Evolutionary conservation across 2,888 invertebrate genomes (phyloP), one percentile per base, ranked within the genome.

Genomic region (Hypercompe scribonia): DNA sequence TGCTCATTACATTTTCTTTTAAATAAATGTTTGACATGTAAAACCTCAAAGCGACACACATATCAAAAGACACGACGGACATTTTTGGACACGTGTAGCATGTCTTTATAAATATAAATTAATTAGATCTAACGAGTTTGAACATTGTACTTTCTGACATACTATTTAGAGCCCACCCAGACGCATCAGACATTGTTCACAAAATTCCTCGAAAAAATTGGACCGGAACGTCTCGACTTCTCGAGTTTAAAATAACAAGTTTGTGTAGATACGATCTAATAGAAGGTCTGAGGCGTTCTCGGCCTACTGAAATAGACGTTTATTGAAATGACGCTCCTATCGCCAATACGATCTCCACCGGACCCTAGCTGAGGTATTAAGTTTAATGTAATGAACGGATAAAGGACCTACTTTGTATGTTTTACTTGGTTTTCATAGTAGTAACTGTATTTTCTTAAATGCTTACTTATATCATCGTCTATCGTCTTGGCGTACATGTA

Each of bases 301-400:
- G 71, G 67, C 28, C 34, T 83, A 85, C 75, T 90, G 89, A 87
- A 86, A 87, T 86, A 80, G 92, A 90, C 91, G 85, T 91, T 92
- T 91, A 93, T 93, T 90, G 89, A 91, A 92, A 91, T 92, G 89
- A 92, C 88, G 83, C 81, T 84, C 80, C 79, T 93, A 93, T 92
- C 93, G 81, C 71, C 76, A 72, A 85, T 86, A 78, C 78, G 87
- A 93, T 91, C 92, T 90, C 50, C 80, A 84, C 79, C 81, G 84
- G 86, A 86, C 88, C 88, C 86, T 88, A 84, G 80, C 72, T 72
- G 81, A 81, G 81, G 86, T 86, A 87, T 88, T 79, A 85, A 87
- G 88, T 89, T 88, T 89, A 89, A 90, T 89, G 87, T 89, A 89
- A 90, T 89, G 88, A 84, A 79, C 73, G 80, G 79, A 68, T 81